A percentile compares a stretch with the other conserved stretches of the same genome.
phyloP scores from a whole-genome alignment of 2,888 invertebrate genomes.

The Baccha elongata region DNA sequence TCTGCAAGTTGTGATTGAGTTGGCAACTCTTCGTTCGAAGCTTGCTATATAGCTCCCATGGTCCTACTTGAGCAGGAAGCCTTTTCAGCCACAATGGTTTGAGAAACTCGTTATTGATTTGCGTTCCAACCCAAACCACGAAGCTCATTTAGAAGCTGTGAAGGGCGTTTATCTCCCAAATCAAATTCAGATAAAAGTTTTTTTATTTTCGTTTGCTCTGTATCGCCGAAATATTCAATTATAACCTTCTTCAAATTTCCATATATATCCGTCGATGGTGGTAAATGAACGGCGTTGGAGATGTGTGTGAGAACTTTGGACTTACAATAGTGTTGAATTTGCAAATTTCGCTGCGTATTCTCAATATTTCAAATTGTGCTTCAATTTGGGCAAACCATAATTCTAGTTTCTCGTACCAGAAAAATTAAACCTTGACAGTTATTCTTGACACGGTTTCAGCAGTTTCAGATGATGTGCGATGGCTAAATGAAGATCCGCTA shows the following conservation, averaged over 20 bases:
- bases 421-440: constrained; percentile 73
- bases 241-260: constrained; percentile 59
- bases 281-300: constrained; percentile 58
- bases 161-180: too few species aligned
- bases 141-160: too few species aligned
- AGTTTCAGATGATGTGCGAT: too few species aligned
- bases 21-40: too few species aligned
- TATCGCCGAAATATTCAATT: constrained; percentile 64
- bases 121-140: too few species aligned
- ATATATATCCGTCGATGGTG: constrained; percentile 67
- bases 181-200: too few species aligned
- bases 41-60: too few species aligned
- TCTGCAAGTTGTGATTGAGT: too few species aligned
- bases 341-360: constrained; percentile 70
- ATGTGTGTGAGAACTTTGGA: constrained; percentile 70
- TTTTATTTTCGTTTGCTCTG: constrained; percentile 51
- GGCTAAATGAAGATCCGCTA: too few species aligned
- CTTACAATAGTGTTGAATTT: constrained; percentile 75
- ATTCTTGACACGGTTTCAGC: constrained; percentile 35
- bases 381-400: constrained; percentile 77
- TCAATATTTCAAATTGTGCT: constrained; percentile 73
- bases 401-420: constrained; percentile 74
- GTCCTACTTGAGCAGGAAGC: too few species aligned
- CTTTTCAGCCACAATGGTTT: too few species aligned
- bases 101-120: too few species aligned